Evolutionary conservation across 2,113 vertebrate species (phyloP).

Genomic region (Myanophis thanlyinensis): DNA sequence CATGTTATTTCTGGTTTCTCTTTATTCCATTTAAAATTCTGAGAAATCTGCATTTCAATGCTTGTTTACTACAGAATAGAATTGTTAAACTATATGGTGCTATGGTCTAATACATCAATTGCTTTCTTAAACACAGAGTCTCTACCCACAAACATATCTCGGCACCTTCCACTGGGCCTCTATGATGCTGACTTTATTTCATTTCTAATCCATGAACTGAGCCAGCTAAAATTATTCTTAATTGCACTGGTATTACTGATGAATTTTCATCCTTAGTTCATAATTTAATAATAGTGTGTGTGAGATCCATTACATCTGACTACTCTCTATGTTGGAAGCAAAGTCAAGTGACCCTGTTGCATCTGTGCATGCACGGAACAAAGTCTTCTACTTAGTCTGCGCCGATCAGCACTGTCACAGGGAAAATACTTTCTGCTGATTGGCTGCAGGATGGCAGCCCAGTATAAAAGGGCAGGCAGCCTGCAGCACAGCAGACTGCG

Average conservation of each 20-base stretch:
- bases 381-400: too few species aligned
- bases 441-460: too few species aligned
- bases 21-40: neutral
- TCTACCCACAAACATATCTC: neutral
- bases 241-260: neutral
- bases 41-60: neutral
- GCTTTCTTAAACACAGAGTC: neutral
- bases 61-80: neutral
- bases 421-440: too few species aligned
- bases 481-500: too few species aligned
- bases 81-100: neutral
- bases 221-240: neutral
- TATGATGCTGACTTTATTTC: neutral
- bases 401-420: too few species aligned
- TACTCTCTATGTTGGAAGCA: neutral
- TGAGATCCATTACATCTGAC: neutral
- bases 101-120: neutral
- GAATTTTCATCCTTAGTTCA: neutral
- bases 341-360: neutral
- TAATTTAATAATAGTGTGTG: neutral
- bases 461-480: too few species aligned
- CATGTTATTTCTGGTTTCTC: neutral
- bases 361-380: too few species aligned
- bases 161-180: neutral
- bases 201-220: neutral